Percentiles rank a stretch among this genome's conserved stretches.
Evolutionary conservation across 2,113 vertebrate genomes (phyloP).

Genomic region (Aegithalos caudatus): DNA sequence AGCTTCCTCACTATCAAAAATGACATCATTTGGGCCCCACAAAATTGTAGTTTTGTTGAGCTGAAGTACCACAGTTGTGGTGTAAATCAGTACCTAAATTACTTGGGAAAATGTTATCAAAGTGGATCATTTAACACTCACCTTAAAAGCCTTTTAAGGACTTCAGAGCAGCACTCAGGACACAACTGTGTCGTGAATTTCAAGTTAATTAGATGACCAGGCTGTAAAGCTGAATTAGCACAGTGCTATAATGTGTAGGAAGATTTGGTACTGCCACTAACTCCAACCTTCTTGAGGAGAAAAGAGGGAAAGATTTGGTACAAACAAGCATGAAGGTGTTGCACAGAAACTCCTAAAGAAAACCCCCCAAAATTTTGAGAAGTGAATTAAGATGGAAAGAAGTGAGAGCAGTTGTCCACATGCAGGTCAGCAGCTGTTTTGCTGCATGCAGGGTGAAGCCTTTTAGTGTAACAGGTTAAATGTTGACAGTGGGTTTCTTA

Average conservation of each 20-base stretch:
- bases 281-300: background rate
- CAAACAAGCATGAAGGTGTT: background rate
- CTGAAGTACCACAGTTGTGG: background rate
- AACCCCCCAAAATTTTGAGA: background rate
- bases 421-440: background rate
- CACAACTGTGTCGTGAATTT: background rate
- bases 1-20: background rate
- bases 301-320: background rate
- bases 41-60: background rate
- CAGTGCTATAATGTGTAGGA: background rate
- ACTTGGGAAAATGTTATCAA: background rate
- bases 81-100: background rate
- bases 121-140: background rate
- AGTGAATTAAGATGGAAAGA: background rate
- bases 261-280: background rate
- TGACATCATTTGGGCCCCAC: background rate
- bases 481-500: background rate
- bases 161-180: background rate
- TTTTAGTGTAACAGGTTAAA: background rate
- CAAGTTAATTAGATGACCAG: background rate
- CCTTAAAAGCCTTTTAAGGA: background rate
- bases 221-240: background rate
- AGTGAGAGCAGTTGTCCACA: background rate
- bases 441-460: fast-evolving
- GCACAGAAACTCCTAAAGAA: background rate